Percentiles rank a stretch among this genome's conserved stretches.
These are phyloP conservation scores for Rhombomys opimus DNA, from an alignment of 2,113 vertebrate species.

Conservation along the genomic window DNA sequence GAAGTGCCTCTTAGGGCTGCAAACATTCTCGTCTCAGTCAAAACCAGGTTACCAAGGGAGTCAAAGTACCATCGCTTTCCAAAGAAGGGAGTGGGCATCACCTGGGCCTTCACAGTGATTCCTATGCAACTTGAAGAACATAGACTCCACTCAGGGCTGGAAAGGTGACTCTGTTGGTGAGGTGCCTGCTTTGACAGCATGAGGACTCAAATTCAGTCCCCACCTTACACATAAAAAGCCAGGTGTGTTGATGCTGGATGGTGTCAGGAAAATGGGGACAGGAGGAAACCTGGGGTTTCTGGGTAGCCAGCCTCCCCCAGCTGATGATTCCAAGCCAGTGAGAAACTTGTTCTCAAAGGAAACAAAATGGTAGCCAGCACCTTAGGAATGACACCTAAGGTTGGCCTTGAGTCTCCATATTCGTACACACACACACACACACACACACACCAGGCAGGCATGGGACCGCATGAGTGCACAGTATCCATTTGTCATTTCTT, in stretches of 20 bases:
- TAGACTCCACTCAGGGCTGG: background rate
- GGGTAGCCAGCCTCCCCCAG: background rate
- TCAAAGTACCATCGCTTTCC: background rate
- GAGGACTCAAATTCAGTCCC: background rate
- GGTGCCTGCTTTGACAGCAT: no score
- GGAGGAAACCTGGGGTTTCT: background rate
- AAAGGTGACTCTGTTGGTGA: background rate
- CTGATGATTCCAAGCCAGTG: background rate
- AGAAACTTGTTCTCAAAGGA: background rate
- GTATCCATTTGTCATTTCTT: background rate
- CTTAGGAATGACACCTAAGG: background rate
- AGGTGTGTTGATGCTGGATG: background rate
- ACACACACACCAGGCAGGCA: background rate
- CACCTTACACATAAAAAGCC: background rate
- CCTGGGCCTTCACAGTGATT: background rate
- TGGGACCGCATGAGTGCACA: background rate
- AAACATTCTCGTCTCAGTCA: no score
- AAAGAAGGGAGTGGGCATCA: background rate
- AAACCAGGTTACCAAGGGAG: background rate
- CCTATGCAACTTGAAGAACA: accelerated
- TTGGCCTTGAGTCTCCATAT: background rate
- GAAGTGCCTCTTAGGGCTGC: background rate
- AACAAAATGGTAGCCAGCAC: background rate
- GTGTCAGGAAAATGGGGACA: background rate
- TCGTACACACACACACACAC: no score